A percentile compares a stretch with the other conserved stretches of the same genome.
phyloP scores from a whole-genome alignment of 2,113 vertebrate genomes.

The Martes martes region DNA sequence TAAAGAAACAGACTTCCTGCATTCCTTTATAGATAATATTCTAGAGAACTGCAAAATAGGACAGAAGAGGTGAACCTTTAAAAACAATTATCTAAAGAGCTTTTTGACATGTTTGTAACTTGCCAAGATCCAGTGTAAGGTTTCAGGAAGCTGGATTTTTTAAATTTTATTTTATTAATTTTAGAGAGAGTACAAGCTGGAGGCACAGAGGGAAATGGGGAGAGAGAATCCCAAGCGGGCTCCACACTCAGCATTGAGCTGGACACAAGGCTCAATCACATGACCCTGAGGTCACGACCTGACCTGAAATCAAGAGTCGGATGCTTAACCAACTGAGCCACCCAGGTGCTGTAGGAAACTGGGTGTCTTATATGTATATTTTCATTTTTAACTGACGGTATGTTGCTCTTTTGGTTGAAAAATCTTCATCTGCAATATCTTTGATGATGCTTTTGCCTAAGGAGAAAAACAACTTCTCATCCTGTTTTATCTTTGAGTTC shows the following conservation, averaged over 20 bases:
- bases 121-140: not conserved
- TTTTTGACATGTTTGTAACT: not conserved
- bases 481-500: not conserved
- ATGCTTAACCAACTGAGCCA: not conserved
- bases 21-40: constrained; percentile 54
- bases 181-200: not conserved
- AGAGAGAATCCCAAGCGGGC: not conserved
- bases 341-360: not conserved
- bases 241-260: not conserved
- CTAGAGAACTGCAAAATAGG: constrained; percentile 40
- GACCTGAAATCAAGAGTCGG: not conserved
- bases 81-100: not conserved
- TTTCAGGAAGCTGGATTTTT: not conserved
- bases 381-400: not conserved
- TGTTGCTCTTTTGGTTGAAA: not conserved
- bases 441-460: not conserved
- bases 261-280: not conserved
- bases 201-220: not conserved
- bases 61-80: not conserved
- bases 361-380: not conserved
- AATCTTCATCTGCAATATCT: not conserved
- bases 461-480: not conserved
- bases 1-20: constrained; percentile 33
- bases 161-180: not conserved
- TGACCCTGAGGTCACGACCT: not conserved